phyloP scores from a whole-genome alignment of 2,113 vertebrate species.

The Plecturocebus donacophilus region DNA sequence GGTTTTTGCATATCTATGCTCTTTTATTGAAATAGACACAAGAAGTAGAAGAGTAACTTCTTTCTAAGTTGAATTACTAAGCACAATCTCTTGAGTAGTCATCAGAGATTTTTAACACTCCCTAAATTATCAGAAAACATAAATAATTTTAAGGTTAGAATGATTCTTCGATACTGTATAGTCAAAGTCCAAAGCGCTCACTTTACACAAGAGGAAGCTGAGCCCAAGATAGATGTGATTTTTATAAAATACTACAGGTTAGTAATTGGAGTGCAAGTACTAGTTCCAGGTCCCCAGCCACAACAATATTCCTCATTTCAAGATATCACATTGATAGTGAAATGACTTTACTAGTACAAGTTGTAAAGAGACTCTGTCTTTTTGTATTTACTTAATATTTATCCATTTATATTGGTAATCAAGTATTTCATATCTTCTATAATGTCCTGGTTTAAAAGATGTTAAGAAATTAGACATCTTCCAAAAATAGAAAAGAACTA shows the following conservation, averaged over 20 bases:
- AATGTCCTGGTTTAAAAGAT: background rate
- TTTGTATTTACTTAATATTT: background rate
- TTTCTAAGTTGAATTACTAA: slow-evolving; percentile 11
- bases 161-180: background rate
- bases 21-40: slow-evolving; percentile 20
- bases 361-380: background rate
- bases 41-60: background rate
- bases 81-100: background rate
- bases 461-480: background rate
- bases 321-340: background rate
- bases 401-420: background rate
- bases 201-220: background rate
- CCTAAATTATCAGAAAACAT: background rate
- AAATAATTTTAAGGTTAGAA: background rate
- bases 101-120: background rate
- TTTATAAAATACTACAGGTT: background rate
- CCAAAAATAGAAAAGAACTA: background rate
- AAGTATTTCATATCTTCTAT: background rate
- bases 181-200: background rate
- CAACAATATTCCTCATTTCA: background rate
- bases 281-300: background rate
- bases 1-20: background rate
- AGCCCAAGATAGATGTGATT: background rate
- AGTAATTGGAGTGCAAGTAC: background rate
- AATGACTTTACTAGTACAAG: background rate